These are phyloP conservation scores for Drosophila subobscura DNA, from an alignment of 1,140 invertebrate genomes.

Conservation along the genomic window DNA sequence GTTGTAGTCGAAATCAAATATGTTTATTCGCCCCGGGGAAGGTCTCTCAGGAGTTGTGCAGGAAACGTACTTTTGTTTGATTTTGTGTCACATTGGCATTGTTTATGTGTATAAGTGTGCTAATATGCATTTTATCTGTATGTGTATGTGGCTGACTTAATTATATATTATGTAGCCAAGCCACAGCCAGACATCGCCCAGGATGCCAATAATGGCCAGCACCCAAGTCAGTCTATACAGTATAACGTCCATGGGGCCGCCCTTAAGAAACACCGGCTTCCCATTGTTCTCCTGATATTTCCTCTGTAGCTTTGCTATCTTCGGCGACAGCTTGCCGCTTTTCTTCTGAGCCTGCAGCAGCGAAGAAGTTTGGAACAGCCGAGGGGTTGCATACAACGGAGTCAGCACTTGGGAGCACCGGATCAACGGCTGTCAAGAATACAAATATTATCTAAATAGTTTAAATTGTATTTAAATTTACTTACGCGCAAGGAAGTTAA, in stretches of 20 bases:
- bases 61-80: no score
- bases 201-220: constrained; percentile 81
- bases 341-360: constrained; percentile 8
- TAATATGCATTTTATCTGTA: no score
- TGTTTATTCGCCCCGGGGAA: no score
- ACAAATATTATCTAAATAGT: neutral
- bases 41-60: no score
- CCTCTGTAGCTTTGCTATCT: constrained; percentile 81
- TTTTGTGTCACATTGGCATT: no score
- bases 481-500: constrained; percentile 50
- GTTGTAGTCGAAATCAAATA: no score
- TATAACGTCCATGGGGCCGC: constrained; percentile 85
- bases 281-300: constrained; percentile 85
- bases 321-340: constrained; percentile 46
- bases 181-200: constrained; percentile 45
- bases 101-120: no score
- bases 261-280: constrained; percentile 86
- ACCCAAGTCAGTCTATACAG: constrained; percentile 84
- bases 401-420: neutral
- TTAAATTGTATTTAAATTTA: neutral
- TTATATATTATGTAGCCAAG: constrained; percentile 42
- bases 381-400: neutral
- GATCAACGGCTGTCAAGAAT: constrained; percentile 36
- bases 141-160: no score
- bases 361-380: constrained; percentile 8